Percentiles rank a stretch among this genome's conserved stretches.
Conservation (phyloP, 2,113 vertebrate genomes). For the Paralichthys olivaceus region DNA sequence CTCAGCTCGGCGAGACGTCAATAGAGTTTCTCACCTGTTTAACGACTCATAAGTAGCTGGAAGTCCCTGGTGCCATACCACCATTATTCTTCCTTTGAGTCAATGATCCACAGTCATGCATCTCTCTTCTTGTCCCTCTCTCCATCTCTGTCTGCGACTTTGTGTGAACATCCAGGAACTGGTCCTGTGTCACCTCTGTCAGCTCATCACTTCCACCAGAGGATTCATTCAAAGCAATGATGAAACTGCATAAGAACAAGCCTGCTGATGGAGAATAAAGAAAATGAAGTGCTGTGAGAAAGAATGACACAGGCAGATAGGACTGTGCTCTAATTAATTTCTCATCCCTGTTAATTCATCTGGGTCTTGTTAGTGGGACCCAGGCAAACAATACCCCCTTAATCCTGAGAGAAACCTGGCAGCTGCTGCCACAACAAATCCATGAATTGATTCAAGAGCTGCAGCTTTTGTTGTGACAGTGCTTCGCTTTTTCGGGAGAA, state of each 20-base stretch:
- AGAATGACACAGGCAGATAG: constrained; percentile 5
- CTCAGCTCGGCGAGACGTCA: constrained; percentile 35
- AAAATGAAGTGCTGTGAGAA: not conserved
- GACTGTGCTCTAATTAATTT: constrained; percentile 47
- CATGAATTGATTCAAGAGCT: constrained; percentile 51
- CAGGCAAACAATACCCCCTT: constrained; percentile 28
- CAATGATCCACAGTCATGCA: constrained; percentile 32
- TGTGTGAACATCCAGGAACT: not conserved
- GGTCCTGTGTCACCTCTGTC: not conserved
- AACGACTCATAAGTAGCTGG: constrained; percentile 47
- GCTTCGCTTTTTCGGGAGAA: constrained; percentile 17
- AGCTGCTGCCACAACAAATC: constrained; percentile 52
- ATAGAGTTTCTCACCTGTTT: constrained; percentile 59
- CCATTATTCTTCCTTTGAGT: constrained; percentile 52
- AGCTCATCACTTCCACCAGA: not conserved
- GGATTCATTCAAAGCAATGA: not conserved
- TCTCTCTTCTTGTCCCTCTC: not conserved
- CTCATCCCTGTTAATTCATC: constrained; percentile 51
- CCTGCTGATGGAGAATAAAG: not conserved
- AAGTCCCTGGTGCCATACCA: not conserved
- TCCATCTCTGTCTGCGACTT: not conserved
- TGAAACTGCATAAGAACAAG: not conserved
- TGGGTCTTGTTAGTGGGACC: constrained; percentile 42
- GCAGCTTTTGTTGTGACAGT: constrained; percentile 38
- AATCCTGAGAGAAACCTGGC: constrained; percentile 43